Evolutionary conservation across 2,797 vertebrate species (phyloP).

Genomic region (Sebastes itinus): DNA sequence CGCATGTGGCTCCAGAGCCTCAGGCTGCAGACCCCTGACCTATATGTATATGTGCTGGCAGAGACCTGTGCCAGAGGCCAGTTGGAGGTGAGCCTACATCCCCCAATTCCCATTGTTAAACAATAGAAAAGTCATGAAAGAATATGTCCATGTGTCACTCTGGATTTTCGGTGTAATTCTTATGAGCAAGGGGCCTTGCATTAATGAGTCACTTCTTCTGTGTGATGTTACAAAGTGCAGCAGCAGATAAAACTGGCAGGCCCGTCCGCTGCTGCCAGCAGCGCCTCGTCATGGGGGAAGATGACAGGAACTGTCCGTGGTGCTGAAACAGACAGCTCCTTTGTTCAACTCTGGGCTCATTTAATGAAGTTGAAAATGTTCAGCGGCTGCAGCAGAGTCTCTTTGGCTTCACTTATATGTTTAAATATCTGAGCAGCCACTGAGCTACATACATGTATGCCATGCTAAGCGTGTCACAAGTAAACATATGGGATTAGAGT

Average conservation of each 20-base stretch:
- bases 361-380: constrained; percentile 32
- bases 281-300: constrained; percentile 39
- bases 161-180: constrained; percentile 12
- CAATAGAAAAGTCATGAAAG: not conserved
- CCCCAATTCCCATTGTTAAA: constrained; percentile 19
- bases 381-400: constrained; percentile 4
- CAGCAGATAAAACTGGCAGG: constrained; percentile 50
- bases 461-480: not conserved
- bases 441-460: not conserved
- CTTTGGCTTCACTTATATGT: not conserved
- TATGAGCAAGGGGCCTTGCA: not conserved
- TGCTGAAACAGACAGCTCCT: constrained; percentile 69
- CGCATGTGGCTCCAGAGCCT: no score
- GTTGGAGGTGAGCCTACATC: constrained; percentile 57
- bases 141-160: constrained; percentile 15
- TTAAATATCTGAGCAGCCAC: constrained; percentile 1
- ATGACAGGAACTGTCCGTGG: constrained; percentile 74
- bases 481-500: not conserved
- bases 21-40: constrained; percentile 3
- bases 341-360: constrained; percentile 51
- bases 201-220: constrained; percentile 48
- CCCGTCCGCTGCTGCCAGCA: constrained; percentile 26
- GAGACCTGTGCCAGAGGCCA: constrained; percentile 35
- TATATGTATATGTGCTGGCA: constrained; percentile 17
- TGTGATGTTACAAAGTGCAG: constrained; percentile 49